phyloP scores from a whole-genome alignment of 1,140 invertebrate genomes.

The Portunus trituberculatus region DNA sequence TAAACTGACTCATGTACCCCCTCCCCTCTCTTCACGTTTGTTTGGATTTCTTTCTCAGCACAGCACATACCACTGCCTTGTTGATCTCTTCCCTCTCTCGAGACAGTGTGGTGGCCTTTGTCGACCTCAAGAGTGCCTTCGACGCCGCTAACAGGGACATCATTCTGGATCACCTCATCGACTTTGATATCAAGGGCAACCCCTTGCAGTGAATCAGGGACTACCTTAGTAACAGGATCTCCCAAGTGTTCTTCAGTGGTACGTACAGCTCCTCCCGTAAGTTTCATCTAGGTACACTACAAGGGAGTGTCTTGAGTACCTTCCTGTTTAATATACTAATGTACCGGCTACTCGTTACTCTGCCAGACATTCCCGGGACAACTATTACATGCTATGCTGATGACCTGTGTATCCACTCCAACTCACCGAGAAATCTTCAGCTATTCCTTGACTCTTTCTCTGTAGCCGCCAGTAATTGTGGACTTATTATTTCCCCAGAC shows the following conservation, averaged over 20 bases:
- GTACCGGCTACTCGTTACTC: not conserved
- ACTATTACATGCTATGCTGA: conserved; percentile 28
- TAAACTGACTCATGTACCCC: not conserved
- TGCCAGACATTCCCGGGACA: not conserved
- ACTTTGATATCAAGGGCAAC: not conserved
- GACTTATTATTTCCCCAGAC: not conserved
- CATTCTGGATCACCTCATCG: not conserved
- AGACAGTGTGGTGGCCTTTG: no score
- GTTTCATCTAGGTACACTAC: not conserved
- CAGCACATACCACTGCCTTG: no score
- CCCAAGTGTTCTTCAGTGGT: not conserved
- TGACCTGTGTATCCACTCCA: no score
- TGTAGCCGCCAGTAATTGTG: not conserved
- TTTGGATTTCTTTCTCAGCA: no score
- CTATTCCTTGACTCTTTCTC: not conserved
- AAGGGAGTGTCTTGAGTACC: not conserved
- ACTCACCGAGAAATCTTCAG: not conserved
- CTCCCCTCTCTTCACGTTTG: not conserved
- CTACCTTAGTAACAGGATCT: not conserved
- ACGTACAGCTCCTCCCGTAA: not conserved
- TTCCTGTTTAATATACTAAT: not conserved
- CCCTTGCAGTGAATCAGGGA: not conserved
- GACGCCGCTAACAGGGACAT: conserved; percentile 21
- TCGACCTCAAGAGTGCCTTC: not conserved
- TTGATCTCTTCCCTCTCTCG: no score